phyloP scores from a whole-genome alignment of 2,888 invertebrate genomes.

The Andrena haemorrhoa region DNA sequence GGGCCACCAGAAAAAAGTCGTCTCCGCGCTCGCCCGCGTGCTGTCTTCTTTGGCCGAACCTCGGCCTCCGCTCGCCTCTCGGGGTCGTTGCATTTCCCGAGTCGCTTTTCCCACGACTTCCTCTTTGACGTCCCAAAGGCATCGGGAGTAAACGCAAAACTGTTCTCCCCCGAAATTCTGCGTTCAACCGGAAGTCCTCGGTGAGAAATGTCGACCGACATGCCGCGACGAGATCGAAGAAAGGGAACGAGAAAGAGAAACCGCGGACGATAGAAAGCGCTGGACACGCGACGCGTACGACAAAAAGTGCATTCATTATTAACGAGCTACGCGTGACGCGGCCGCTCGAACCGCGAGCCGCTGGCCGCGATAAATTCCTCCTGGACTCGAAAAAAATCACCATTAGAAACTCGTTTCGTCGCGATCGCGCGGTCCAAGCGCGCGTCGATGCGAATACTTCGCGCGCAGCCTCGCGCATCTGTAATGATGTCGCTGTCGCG shows the following conservation, averaged over 20 bases:
- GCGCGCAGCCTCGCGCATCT: constrained; percentile 9
- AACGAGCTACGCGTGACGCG: constrained; percentile 59
- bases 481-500: constrained; percentile 30
- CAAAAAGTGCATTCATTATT: constrained; percentile 64
- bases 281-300: constrained; percentile 45
- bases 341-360: constrained; percentile 29
- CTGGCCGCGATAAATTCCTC: constrained; percentile 46
- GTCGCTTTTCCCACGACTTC: neutral
- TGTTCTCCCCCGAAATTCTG: too few species aligned
- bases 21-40: constrained; percentile 3
- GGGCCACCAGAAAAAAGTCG: constrained; percentile 27
- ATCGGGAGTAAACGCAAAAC: too few species aligned
- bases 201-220: too few species aligned
- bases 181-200: too few species aligned
- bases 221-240: neutral
- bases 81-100: neutral
- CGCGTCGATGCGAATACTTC: constrained; percentile 35
- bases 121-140: neutral
- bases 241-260: neutral
- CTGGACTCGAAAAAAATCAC: constrained; percentile 43
- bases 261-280: constrained; percentile 48
- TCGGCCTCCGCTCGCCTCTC: neutral
- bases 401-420: constrained; percentile 63
- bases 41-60: neutral
- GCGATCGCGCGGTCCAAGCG: constrained; percentile 18